Evolutionary conservation across 2,888 invertebrate species (phyloP).

Genomic region (Gymnocheta viridis): DNA sequence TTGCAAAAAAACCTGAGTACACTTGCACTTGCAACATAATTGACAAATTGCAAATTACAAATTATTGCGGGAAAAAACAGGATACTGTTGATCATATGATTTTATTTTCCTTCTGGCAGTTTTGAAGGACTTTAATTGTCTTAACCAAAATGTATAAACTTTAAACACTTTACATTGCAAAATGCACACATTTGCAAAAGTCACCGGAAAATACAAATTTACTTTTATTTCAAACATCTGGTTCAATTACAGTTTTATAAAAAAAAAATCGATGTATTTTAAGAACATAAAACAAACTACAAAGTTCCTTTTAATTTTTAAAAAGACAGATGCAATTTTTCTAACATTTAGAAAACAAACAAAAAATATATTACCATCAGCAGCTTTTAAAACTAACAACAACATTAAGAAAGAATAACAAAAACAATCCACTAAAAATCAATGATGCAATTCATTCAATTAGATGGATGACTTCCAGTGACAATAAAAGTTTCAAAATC

Average conservation of each 20-base stretch:
- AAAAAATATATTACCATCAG: slow-evolving; percentile 40
- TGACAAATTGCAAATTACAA: slow-evolving; percentile 31
- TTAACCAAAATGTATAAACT: not conserved
- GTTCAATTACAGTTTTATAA: slow-evolving; percentile 51
- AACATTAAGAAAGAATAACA: slow-evolving; percentile 11
- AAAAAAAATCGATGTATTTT: slow-evolving; percentile 61
- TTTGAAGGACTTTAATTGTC: slow-evolving; percentile 9
- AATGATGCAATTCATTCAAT: slow-evolving; percentile 72
- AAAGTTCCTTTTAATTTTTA: not conserved
- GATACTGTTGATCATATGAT: slow-evolving; percentile 16
- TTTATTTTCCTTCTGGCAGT: not conserved
- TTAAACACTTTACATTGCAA: not conserved
- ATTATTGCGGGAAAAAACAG: slow-evolving; percentile 2
- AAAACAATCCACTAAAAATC: slow-evolving; percentile 53
- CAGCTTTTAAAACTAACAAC: slow-evolving; percentile 55
- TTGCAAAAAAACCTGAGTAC: too few relatives aligned
- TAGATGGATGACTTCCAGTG: slow-evolving; percentile 70
- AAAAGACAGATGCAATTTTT: slow-evolving; percentile 68
- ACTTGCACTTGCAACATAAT: not conserved
- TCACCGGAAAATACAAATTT: slow-evolving; percentile 67
- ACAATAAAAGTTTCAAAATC: slow-evolving; percentile 66
- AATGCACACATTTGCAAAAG: not conserved
- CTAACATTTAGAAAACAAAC: slow-evolving; percentile 48
- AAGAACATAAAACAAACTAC: slow-evolving; percentile 47
- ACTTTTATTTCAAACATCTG: slow-evolving; percentile 65